These are phyloP conservation scores for Ancistrus triradiatus DNA, from an alignment of 2,113 vertebrate genomes.

Conservation along the genomic window DNA sequence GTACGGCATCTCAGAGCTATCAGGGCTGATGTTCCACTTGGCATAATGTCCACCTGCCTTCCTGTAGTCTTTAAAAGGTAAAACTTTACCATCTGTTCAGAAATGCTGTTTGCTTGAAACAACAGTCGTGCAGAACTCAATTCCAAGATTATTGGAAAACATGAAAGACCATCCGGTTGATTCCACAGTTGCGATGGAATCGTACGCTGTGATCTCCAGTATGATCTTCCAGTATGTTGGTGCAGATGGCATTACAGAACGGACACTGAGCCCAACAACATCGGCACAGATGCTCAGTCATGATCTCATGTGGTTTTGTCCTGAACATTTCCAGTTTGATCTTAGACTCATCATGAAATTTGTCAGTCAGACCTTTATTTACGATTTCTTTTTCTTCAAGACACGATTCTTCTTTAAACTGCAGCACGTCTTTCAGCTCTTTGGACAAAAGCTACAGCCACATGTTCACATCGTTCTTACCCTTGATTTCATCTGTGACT, in stretches of 20 bases:
- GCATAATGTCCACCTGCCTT: not conserved
- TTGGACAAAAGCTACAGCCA: conserved; percentile 35
- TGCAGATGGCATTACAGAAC: conserved; percentile 38
- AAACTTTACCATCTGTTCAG: not conserved
- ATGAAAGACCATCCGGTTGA: not conserved
- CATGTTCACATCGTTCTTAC: not conserved
- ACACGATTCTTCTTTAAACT: conserved; percentile 22
- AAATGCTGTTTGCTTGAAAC: not conserved
- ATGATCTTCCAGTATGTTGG: conserved; percentile 17
- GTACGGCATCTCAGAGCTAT: not conserved
- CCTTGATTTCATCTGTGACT: conserved; percentile 30
- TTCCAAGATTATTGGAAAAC: not conserved
- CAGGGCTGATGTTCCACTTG: conserved; percentile 5
- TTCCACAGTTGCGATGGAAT: not conserved
- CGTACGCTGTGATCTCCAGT: conserved; percentile 14
- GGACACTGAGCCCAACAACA: conserved; percentile 43
- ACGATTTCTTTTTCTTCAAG: conserved; percentile 30
- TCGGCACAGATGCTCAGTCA: conserved; percentile 29
- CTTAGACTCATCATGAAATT: not conserved
- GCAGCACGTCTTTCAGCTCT: conserved; percentile 29
- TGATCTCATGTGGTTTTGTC: conserved; percentile 22
- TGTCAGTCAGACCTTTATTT: not conserved
- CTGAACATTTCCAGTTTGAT: conserved; percentile 7
- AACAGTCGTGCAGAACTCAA: not conserved
- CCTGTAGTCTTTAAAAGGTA: not conserved